Conservation (phyloP, 2,113 vertebrate genomes). For the Phrynocephalus versicolor region DNA sequence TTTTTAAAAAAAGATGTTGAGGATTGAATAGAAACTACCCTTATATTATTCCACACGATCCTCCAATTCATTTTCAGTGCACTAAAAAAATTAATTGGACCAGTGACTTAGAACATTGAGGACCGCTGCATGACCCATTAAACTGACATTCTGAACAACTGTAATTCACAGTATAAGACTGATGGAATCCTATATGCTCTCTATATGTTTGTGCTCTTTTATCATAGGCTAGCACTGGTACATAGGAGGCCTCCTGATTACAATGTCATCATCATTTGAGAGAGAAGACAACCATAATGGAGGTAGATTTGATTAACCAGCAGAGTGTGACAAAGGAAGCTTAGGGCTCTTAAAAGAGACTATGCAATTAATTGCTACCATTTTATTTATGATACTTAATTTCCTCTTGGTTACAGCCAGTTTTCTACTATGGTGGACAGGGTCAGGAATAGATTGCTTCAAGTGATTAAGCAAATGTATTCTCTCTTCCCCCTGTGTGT, state of each 20-base stretch:
- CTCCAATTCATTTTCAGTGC: constrained; percentile 65
- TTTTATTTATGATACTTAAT: constrained; percentile 75
- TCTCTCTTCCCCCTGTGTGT: constrained; percentile 46
- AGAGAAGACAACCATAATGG: constrained; percentile 70
- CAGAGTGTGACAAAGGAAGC: constrained; percentile 57
- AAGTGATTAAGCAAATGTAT: constrained; percentile 70
- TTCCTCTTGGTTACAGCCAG: constrained; percentile 70
- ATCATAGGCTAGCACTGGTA: constrained; percentile 45
- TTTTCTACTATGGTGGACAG: constrained; percentile 65
- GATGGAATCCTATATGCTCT: constrained; percentile 68
- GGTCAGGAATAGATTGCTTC: constrained; percentile 65
- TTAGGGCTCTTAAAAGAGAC: constrained; percentile 57
- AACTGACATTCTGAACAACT: constrained; percentile 76
- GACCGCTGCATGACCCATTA: constrained; percentile 79
- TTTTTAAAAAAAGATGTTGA: constrained; percentile 46
- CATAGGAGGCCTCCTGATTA: constrained; percentile 52
- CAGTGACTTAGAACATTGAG: constrained; percentile 68
- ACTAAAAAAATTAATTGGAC: constrained; percentile 71
- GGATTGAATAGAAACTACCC: constrained; percentile 28
- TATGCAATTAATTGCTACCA: constrained; percentile 69
- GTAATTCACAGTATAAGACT: constrained; percentile 63
- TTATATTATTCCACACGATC: constrained; percentile 35
- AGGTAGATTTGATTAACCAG: constrained; percentile 70
- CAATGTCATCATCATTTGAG: constrained; percentile 71
- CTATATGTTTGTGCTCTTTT: constrained; percentile 66